phyloP scores from a whole-genome alignment of 2,113 vertebrate species.

The Bombycilla garrulus region DNA sequence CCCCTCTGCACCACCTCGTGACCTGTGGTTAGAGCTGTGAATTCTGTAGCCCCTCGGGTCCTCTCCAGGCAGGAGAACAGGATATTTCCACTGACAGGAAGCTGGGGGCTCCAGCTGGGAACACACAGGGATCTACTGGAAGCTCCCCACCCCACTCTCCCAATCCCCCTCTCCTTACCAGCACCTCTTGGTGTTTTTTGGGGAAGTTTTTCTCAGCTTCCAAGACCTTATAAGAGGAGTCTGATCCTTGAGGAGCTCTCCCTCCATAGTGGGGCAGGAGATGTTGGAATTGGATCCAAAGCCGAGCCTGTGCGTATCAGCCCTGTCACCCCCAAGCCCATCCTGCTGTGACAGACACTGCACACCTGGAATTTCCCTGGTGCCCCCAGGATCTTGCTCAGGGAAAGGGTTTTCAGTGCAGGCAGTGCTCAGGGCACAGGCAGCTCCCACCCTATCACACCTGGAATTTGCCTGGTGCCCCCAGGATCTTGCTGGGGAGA shows the following conservation, averaged over 20 bases:
- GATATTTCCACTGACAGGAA: background rate
- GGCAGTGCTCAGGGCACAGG: background rate
- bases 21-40: background rate
- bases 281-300: background rate
- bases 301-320: background rate
- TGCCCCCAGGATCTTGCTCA: background rate
- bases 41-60: background rate
- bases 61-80: background rate
- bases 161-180: background rate
- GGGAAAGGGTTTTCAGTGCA: background rate
- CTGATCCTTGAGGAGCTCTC: background rate
- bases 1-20: background rate
- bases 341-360: background rate
- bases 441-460: background rate
- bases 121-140: background rate
- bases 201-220: background rate
- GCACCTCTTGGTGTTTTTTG: background rate
- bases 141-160: background rate
- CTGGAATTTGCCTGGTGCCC: background rate
- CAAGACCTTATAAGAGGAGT: background rate
- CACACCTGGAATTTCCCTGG: rapidly evolving
- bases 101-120: background rate
- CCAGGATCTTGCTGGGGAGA: background rate
- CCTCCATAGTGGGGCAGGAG: background rate
- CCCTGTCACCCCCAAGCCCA: background rate